Evolutionary conservation across 2,797 vertebrate genomes (phyloP), one percentile per base, ranked within the genome.

Genomic region (Spheniscus humboldti): DNA sequence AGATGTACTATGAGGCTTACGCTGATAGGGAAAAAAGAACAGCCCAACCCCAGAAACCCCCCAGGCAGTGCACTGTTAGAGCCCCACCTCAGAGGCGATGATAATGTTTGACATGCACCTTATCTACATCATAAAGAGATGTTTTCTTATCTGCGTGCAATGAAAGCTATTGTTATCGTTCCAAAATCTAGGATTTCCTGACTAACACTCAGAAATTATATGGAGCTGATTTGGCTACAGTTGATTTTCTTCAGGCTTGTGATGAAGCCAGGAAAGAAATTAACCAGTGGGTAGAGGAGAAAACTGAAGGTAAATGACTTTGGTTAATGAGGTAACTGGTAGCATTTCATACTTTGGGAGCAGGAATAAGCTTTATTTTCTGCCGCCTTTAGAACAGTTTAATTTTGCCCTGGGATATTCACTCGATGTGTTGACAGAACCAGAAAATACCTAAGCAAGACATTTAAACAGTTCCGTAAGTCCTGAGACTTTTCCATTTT

Each of bases 281-380:
- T 96, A 99, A 99, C 94, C 91, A 96, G 77, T 99, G 99, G 99
- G 99, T 99, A 6, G 98, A 99, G 92, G 90, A 98, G 57, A 98
- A 99, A 95, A 99, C 99, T 3, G 98, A 98, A 96, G 98, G 99
- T 99, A 86, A 97, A 95, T 13, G 14, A 41, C 19, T 45, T 85
- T 39, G 4, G 2, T 41, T 90, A 66, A 62, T 83, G 39, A 91
- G 78, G 22, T 37, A 56, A 75, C 41, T 35, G 39, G 2, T 2
- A 48, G 10, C 10, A 7, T 74, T 90, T 68, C 23, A 6, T 64
- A 23, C 27, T 27, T 28, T 4, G 20, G 50, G 41, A 90, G 37
- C 10, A 55, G 33, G 41, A 85, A 43, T 47, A 71, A n/a, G 25
- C 28, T 89, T 82, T 85, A 18, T 60, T 95, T 57, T 86, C 39